Evolutionary conservation across 2,113 vertebrate species (phyloP).

Genomic region (Cyprinodon variegatus): DNA sequence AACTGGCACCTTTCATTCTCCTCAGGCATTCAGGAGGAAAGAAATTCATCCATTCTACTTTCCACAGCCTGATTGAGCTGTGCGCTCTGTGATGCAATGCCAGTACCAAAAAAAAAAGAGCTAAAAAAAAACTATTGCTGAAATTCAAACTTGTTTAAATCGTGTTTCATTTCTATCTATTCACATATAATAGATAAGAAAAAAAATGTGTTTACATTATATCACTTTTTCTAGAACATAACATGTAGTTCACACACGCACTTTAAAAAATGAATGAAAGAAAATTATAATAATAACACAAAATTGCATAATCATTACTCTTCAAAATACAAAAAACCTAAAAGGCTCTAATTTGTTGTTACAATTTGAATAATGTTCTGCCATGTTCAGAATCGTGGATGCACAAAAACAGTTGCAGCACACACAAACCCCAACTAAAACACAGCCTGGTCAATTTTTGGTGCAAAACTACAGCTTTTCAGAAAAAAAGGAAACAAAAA

Average conservation of each 20-base stretch:
- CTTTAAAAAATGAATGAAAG: neutral
- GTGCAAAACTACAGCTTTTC: too few species aligned
- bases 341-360: neutral
- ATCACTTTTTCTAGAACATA: neutral
- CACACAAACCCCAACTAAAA: too few species aligned
- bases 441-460: too few species aligned
- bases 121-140: neutral
- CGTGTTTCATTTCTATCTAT: neutral
- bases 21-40: conserved; percentile 62
- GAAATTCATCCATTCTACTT: conserved; percentile 52
- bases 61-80: conserved; percentile 40
- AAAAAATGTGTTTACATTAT: neutral
- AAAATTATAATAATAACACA: neutral
- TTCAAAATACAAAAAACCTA: too few species aligned
- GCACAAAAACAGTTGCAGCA: too few species aligned
- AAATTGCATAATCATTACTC: too few species aligned
- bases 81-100: conserved; percentile 33
- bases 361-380: neutral
- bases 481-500: too few species aligned
- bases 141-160: conserved; percentile 2
- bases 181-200: neutral
- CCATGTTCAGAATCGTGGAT: too few species aligned
- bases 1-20: conserved; percentile 67
- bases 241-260: neutral
- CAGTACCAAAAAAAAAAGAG: conserved; percentile 9